Evolutionary conservation across 2,888 invertebrate species (phyloP).

Genomic region (Lissonota sp.): DNA sequence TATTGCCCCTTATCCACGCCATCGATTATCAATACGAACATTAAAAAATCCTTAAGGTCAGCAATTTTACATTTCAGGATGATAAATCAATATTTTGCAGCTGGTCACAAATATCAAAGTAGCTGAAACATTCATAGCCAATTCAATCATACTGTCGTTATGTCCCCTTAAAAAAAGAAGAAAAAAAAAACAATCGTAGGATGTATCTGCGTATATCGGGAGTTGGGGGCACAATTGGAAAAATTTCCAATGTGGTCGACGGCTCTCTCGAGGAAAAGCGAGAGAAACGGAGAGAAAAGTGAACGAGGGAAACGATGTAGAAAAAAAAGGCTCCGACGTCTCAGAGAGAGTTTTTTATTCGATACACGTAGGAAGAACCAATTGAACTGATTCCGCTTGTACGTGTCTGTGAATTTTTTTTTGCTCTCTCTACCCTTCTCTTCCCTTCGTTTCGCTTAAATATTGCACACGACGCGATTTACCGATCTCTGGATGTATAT

Average conservation of each 20-base stretch:
- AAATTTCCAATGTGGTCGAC: conserved; percentile 3
- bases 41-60: too few relatives aligned
- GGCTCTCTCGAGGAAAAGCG: neutral
- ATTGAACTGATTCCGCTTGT: conserved; percentile 26
- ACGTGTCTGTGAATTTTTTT: conserved; percentile 14
- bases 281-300: neutral
- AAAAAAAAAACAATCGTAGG: neutral
- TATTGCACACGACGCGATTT: neutral
- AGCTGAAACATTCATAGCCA: neutral
- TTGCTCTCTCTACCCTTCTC: neutral
- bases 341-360: conserved; percentile 20
- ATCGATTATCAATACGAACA: too few relatives aligned
- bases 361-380: conserved; percentile 26
- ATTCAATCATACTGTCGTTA: neutral
- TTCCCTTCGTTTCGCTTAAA: neutral
- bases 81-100: neutral
- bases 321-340: conserved; percentile 14
- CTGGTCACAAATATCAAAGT: neutral
- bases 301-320: neutral
- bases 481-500: neutral
- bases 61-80: too few relatives aligned
- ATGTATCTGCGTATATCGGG: neutral
- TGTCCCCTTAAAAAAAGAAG: neutral
- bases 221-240: neutral
- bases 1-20: too few relatives aligned